Conservation (phyloP, 2,113 vertebrate genomes). For the Elephas maximus region DNA sequence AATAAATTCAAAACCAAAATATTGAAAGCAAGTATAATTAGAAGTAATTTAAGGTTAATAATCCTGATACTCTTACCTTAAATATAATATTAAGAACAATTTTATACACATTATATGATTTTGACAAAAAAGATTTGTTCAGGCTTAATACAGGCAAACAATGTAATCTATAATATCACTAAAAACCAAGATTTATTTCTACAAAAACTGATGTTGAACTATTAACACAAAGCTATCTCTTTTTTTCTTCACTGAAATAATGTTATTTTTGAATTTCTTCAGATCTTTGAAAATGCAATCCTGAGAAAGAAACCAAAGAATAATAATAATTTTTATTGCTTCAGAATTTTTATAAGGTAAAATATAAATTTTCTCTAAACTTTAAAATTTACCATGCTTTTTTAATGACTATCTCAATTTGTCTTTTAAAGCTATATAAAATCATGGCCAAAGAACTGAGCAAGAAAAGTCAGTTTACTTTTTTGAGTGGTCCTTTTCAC, state of each 20-base stretch:
- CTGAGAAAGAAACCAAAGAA: conserved; percentile 43
- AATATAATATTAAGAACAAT: conserved; percentile 55
- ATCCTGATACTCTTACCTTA: neutral
- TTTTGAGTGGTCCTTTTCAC: conserved; percentile 1
- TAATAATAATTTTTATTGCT: conserved; percentile 39
- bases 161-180: neutral
- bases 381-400: conserved; percentile 48
- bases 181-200: neutral
- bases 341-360: conserved; percentile 54
- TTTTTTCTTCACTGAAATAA: conserved; percentile 33
- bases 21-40: conserved; percentile 26
- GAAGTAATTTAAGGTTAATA: conserved; percentile 18
- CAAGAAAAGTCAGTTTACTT: neutral
- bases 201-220: conserved; percentile 9
- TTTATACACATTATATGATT: neutral
- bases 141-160: neutral
- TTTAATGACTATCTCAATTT: conserved; percentile 19
- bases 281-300: conserved; percentile 55
- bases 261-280: conserved; percentile 28
- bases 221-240: conserved; percentile 36
- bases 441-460: conserved; percentile 20
- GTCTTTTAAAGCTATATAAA: conserved; percentile 42
- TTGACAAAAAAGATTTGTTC: neutral
- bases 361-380: conserved; percentile 30
- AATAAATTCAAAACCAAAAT: conserved; percentile 31